Conservation (phyloP, 2,888 invertebrate species). For the Drosophila tanythrix region DNA sequence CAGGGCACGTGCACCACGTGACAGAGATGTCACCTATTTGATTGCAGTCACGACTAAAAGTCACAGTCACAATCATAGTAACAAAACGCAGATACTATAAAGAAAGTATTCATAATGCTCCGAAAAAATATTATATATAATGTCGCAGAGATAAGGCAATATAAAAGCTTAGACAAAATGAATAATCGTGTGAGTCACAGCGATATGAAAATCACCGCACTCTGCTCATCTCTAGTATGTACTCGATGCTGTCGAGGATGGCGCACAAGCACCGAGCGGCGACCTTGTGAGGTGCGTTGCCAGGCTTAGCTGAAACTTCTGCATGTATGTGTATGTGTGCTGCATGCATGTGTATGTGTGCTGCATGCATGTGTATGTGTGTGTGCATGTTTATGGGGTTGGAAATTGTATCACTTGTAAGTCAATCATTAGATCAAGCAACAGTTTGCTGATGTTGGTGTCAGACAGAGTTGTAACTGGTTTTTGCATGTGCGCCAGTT, state of each 20-base stretch:
- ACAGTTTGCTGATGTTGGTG: constrained; percentile 18
- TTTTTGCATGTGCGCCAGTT: neutral
- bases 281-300: constrained; percentile 58
- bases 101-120: neutral
- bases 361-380: constrained; percentile 22
- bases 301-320: constrained; percentile 22
- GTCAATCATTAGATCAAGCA: constrained; percentile 4
- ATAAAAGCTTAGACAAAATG: neutral
- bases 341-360: constrained; percentile 12
- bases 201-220: constrained; percentile 7
- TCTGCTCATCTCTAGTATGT: constrained; percentile 20
- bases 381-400: constrained; percentile 9
- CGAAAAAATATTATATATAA: neutral
- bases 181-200: constrained; percentile 1
- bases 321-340: neutral
- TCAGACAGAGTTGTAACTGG: neutral
- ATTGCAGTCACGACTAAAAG: constrained; percentile 1
- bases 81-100: neutral
- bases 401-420: constrained; percentile 25
- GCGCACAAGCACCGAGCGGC: constrained; percentile 42
- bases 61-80: neutral
- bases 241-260: constrained; percentile 26
- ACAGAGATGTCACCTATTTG: constrained; percentile 28
- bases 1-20: constrained; percentile 66
- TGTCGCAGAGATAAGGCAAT: neutral